Base-by-base conservation (phyloP, 1,140 invertebrate genomes). In the Drosophila kanapiae region DNA sequence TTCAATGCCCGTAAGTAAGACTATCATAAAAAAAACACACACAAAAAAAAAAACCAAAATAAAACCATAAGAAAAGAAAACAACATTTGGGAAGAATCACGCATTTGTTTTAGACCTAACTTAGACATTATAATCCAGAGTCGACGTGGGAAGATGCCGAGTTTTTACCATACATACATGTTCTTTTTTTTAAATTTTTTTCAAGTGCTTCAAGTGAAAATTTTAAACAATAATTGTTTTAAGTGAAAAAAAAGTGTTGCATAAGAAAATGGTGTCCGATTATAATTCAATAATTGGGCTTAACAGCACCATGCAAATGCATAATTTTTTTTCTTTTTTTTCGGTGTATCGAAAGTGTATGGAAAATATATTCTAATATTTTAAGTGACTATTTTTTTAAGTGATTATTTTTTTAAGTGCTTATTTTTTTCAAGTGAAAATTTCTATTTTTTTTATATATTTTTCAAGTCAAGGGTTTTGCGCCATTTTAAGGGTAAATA, bases 1-100 rank as follows among this genome's bases (percentile, higher is more conserved):
- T 68, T 23, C 80, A 75, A 80, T 70, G 65, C 85, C 85, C 88
- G 85, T 88, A 88, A 88, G 85, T 88, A 88, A 65, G 64, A 76
- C 60, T 43, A 48, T 42, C 47, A 76, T 35, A 64, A 47, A 27
- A 16, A 29, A 48, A 7, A 7, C n/a, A n/a, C n/a, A 31, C 49
- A 54, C 11, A 16, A 11, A 37, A 45, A 63, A 51, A 63, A 4
- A 64, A 59, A 42, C 63, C 35, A 70, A 78, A 68, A 23, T 45
- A 42, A 48, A 56, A 23, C 5, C 29, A 47, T 35, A 62, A 65
- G 59, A 62, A 38, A 45, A 33, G 4, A 43, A 61, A 54, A 37
- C 6, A 11, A 61, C 49, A 61, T 31, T 48, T 27, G 45, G 69
- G 69, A 53, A 82, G 43, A 64, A 56, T 76, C 51, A 68, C 37